A percentile compares a stretch with the other conserved stretches of the same genome.
phyloP scores from a whole-genome alignment of 2,888 invertebrate species.

The Tyria jacobaeae region DNA sequence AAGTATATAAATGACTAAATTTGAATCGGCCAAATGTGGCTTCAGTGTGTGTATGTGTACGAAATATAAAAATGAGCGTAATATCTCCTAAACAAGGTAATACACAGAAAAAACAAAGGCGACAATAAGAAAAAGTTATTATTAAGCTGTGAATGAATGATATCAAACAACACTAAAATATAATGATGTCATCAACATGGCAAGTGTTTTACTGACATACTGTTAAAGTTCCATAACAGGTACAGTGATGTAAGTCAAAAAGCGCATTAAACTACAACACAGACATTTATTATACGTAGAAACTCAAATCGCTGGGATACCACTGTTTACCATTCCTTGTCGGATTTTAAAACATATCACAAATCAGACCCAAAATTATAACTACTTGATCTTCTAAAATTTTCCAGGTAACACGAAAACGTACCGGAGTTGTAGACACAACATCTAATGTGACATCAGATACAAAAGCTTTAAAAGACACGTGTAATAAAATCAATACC shows the following conservation, averaged over 20 bases:
- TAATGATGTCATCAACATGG: not conserved
- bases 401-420: constrained; percentile 16
- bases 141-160: too few relatives aligned
- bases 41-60: too few relatives aligned
- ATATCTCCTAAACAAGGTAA: too few relatives aligned
- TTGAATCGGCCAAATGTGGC: too few relatives aligned
- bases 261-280: not conserved
- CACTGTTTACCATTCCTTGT: constrained; percentile 8
- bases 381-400: constrained; percentile 12
- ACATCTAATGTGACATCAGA: constrained; percentile 11
- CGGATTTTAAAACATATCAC: constrained; percentile 16
- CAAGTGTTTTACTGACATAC: not conserved
- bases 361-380: too few relatives aligned
- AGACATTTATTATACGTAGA: not conserved
- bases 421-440: not conserved
- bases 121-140: too few relatives aligned
- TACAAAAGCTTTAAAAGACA: constrained; percentile 23
- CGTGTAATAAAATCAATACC: constrained; percentile 28
- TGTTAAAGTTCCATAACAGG: not conserved
- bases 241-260: constrained; percentile 2
- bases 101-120: too few relatives aligned
- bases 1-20: too few relatives aligned
- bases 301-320: constrained; percentile 9
- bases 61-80: too few relatives aligned
- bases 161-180: too few relatives aligned